Evolutionary conservation across 2,888 invertebrate genomes (phyloP).

Genomic region (Parnassius glacialis): DNA sequence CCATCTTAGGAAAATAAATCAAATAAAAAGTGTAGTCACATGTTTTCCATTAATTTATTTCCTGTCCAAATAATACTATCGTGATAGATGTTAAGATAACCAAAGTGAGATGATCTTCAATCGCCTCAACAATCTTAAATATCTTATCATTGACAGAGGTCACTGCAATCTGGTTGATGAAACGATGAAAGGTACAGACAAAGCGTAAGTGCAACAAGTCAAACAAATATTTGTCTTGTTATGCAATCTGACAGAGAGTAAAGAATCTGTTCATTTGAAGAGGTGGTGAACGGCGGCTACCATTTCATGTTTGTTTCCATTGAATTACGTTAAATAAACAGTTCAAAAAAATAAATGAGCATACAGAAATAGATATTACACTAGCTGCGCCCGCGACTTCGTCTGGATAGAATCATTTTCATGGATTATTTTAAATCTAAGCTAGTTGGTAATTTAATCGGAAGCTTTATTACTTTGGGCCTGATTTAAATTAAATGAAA

Average conservation of each 20-base stretch:
- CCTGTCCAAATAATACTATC: conserved; percentile 15
- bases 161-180: conserved; percentile 29
- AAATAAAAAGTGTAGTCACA: neutral
- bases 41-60: conserved; percentile 18
- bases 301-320: conserved; percentile 51
- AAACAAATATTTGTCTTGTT: conserved; percentile 58
- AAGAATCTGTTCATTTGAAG: conserved; percentile 49
- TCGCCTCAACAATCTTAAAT: neutral
- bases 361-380: too few species aligned
- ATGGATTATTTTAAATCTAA: too few species aligned
- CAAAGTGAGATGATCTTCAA: conserved; percentile 23
- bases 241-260: conserved; percentile 50
- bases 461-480: too few species aligned
- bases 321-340: conserved; percentile 20
- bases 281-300: conserved; percentile 60
- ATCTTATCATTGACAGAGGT: conserved; percentile 7
- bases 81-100: conserved; percentile 16
- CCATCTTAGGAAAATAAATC: neutral
- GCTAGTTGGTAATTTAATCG: too few species aligned
- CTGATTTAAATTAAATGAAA: too few species aligned
- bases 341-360: too few species aligned
- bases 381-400: too few species aligned
- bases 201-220: conserved; percentile 46
- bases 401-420: too few species aligned
- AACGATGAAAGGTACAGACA: conserved; percentile 38